phyloP scores from a whole-genome alignment of 2,113 vertebrate species.

The Ellobius talpinus region DNA sequence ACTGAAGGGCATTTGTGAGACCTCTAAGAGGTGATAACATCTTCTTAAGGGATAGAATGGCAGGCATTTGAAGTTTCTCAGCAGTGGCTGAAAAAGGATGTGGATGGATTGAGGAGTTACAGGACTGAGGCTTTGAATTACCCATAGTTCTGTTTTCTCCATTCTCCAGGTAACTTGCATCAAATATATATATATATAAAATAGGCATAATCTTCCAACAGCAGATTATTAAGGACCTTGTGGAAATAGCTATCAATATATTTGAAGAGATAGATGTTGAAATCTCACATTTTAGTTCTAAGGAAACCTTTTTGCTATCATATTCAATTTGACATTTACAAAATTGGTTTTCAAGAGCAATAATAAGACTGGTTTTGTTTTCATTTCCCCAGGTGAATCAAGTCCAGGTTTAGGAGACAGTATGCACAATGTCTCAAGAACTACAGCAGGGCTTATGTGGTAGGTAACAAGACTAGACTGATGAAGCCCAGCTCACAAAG shows the following conservation, averaged over 20 bases:
- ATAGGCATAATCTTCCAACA: background rate
- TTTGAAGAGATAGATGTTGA: constrained; percentile 31
- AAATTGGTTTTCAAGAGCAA: background rate
- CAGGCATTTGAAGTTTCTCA: constrained; percentile 35
- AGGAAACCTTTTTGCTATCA: background rate
- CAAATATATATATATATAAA: background rate
- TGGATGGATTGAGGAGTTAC: background rate
- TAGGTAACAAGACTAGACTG: background rate
- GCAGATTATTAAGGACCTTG: constrained; percentile 4
- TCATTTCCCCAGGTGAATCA: background rate
- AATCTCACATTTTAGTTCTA: constrained; percentile 22
- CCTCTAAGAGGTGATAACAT: background rate
- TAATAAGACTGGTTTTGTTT: background rate
- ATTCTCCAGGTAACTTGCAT: background rate
- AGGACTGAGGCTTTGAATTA: background rate
- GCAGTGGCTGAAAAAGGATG: constrained; percentile 1
- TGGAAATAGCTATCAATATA: constrained; percentile 18
- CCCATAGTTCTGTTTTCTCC: background rate
- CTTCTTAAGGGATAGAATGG: background rate
- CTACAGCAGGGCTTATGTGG: background rate
- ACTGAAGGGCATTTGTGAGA: background rate
- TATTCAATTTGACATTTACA: constrained; percentile 34
- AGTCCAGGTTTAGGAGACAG: background rate
- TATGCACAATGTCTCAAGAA: background rate
- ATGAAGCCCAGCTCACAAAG: background rate